Evolutionary conservation across 2,113 vertebrate species (phyloP), one percentile per base, ranked within the genome.

Genomic region (Hypanus sabinus): DNA sequence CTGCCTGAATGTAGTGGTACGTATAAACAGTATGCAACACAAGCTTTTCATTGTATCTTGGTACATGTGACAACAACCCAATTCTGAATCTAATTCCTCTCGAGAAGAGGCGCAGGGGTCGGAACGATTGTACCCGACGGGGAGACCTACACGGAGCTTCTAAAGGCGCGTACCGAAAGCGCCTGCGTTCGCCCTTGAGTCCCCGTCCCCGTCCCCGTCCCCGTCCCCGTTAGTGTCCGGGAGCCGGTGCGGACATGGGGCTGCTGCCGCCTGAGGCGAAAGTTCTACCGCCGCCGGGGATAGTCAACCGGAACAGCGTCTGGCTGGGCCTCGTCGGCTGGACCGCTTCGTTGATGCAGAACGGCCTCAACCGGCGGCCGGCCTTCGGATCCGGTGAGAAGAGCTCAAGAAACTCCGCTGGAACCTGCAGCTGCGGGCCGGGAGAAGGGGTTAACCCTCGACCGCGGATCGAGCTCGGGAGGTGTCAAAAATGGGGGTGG

Each of bases 211-310:
- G 95, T 94, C n/a, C n/a, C n/a, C n/a, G 93, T 94, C 76, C 70
- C 12, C 95, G 96, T 5, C 96, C 96, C 97, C 96, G 95, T 94
- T 95, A 30, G 88, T 12, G 2, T 30, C 70, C 94, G 95, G 95
- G 95, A 96, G 95, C 96, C 38, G 38, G 11, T 11, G 46, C 0
- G 38, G 94, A 94, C 71, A 98, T 98, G 98, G 95, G 20, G 62
- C 33, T 97, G 20, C 2, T 97, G 1, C 97, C 97, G 12, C 97
- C 97, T 22, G 97, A 97, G 94, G 95, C 94, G 0, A 97, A 96
- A 73, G 24, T 1, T 73, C 96, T 98, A 68, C 97, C 97, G 94
- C 98, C 98, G 0, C 98, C 98, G 0, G 95, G 95, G 0, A 65
- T 98, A 11, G 0, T 96, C 0, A 98, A 97, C 96, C 95, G 94